Conservation (phyloP, 2,797 vertebrate genomes). For the Threskiornis aethiopicus region DNA sequence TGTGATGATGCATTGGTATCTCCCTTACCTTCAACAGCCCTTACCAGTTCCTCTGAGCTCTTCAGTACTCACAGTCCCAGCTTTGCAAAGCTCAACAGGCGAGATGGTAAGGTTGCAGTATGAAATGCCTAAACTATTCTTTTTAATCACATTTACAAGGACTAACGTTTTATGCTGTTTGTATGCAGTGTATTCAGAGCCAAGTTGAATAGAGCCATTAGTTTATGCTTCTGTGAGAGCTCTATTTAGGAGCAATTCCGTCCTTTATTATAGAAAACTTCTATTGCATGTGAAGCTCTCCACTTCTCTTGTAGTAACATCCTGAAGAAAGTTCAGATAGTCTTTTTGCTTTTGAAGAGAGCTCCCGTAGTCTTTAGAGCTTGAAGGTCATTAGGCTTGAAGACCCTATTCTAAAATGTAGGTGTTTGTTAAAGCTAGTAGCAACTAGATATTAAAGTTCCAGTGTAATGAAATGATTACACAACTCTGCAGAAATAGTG, state of each 20-base stretch:
- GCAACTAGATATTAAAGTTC: background rate
- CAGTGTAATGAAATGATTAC: background rate
- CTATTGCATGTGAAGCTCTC: background rate
- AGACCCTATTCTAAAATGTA: background rate
- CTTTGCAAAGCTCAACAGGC: constrained; percentile 83
- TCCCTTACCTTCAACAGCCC: constrained; percentile 77
- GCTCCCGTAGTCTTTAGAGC: background rate
- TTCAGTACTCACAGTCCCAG: constrained; percentile 73
- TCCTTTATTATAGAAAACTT: background rate
- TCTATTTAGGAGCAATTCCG: background rate
- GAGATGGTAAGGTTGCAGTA: constrained; percentile 77
- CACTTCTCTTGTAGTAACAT: background rate
- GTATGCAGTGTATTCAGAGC: background rate
- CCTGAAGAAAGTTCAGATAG: background rate
- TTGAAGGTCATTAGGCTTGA: background rate
- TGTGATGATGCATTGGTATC: constrained; percentile 83
- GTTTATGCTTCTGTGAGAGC: background rate
- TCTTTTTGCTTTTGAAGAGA: background rate
- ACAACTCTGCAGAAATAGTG: background rate
- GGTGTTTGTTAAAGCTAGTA: background rate
- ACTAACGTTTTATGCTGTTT: constrained; percentile 1
- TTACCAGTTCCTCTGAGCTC: constrained; percentile 83
- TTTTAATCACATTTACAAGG: background rate
- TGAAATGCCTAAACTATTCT: background rate
- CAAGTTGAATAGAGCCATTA: background rate